Base-by-base conservation (phyloP, 2,113 vertebrate genomes). In the Crotalus viridis region DNA sequence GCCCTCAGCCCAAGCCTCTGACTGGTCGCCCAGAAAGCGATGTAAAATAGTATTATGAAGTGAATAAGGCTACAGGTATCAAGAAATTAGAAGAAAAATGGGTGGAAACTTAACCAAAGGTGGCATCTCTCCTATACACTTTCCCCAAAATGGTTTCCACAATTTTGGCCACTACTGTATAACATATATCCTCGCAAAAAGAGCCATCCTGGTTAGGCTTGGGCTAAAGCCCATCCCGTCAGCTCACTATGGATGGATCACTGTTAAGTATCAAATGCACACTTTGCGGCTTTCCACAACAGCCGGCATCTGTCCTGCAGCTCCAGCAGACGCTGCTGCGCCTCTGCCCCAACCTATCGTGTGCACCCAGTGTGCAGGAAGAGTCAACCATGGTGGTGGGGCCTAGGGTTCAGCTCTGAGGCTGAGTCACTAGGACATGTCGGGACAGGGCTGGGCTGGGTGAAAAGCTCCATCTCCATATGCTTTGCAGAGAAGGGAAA, bases 381-480 rank as follows among this genome's bases (percentile, higher is more conserved):
- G 61, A 85, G 26, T 13, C 91, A 59, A 43, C 81, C 55, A 8
- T 13, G 5, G 24, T 17, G 15, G 17, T 19, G 5, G 28, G 39
- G 55, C 3, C 46, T 3, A 54, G 74, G 56, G 55, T 46, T 52
- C 43, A 59, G 92, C 46, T 81, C 57, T 24, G 10, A 26, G 64
- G 24, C 28, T 93, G 92, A 93, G 46, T 93, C 88, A 90, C 28
- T 8, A 8, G 55, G 46, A 90, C 88, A 24, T 86, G 92, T 85
- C 74, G 5, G 89, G 33, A 89, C 92, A 90, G 26, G 28, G 88
- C 88, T n/a, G 64, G 69, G 69, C 56, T 6, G 26, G 39, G 26
- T 4, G 2, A 15, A n/a, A 91, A 7, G 55, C 17, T 43, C 19
- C 19, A 5, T 33, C 1, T 51, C 2, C 51, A 19, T 51, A 24